A percentile compares a stretch with the other conserved stretches of the same genome.
Evolutionary conservation across 2,888 invertebrate genomes (phyloP).

Genomic region (Carterocephalus palaemon): DNA sequence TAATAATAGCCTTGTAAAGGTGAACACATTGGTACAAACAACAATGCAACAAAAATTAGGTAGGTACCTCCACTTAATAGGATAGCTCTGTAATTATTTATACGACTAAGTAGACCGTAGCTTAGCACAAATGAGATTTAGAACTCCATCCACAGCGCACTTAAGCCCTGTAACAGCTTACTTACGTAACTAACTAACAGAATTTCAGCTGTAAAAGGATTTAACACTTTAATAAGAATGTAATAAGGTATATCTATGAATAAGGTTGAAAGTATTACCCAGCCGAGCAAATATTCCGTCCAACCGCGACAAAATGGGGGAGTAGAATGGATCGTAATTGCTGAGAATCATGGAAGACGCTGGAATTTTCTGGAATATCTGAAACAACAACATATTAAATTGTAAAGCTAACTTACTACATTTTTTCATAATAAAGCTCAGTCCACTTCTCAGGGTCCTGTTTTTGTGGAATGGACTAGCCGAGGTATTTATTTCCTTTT

Average conservation of each 20-base stretch:
- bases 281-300: conserved; percentile 88
- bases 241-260: too few relatives aligned
- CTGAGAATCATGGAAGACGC: conserved; percentile 88
- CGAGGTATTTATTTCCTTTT: too few relatives aligned
- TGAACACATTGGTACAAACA: too few relatives aligned
- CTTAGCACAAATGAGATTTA: conserved; percentile 10
- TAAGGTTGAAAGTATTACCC: conserved; percentile 42
- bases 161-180: conserved; percentile 5
- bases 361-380: conserved; percentile 92
- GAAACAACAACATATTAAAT: conserved; percentile 32
- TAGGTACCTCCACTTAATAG: too few relatives aligned
- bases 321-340: conserved; percentile 94
- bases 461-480: too few relatives aligned
- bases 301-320: conserved; percentile 88
- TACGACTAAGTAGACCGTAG: conserved; percentile 4
- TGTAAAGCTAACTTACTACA: too few relatives aligned
- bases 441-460: too few relatives aligned
- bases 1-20: too few relatives aligned
- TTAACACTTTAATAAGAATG: too few relatives aligned
- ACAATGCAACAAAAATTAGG: too few relatives aligned
- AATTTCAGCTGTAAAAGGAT: not conserved
- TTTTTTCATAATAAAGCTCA: too few relatives aligned
- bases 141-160: conserved; percentile 13
- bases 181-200: not conserved
- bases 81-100: too few relatives aligned